Evolutionary conservation across 2,113 vertebrate species (phyloP).

Genomic region (Mugil cephalus): DNA sequence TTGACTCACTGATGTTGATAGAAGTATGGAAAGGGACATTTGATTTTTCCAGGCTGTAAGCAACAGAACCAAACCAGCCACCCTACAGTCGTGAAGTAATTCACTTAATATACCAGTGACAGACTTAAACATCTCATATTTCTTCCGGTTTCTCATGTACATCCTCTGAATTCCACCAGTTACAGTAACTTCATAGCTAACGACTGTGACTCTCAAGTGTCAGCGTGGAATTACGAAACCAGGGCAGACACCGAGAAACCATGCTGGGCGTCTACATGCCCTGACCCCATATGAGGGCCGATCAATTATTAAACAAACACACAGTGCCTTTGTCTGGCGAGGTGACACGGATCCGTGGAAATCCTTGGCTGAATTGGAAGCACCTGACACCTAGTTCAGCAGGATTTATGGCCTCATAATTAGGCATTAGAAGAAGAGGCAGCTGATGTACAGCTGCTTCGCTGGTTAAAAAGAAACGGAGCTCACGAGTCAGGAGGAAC

Average conservation of each 20-base stretch:
- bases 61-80: too few relatives aligned
- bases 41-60: too few relatives aligned
- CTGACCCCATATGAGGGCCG: not conserved
- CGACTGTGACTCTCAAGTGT: slow-evolving; percentile 38
- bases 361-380: slow-evolving; percentile 44
- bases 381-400: slow-evolving; percentile 69
- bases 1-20: not conserved
- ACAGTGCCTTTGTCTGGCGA: slow-evolving; percentile 41
- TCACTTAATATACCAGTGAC: not conserved
- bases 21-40: not conserved
- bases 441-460: slow-evolving; percentile 67
- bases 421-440: slow-evolving; percentile 59
- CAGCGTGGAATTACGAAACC: slow-evolving; percentile 17
- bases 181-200: slow-evolving; percentile 20
- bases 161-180: slow-evolving; percentile 24
- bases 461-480: slow-evolving; percentile 52
- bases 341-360: slow-evolving; percentile 51
- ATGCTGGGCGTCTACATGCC: not conserved
- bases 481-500: slow-evolving; percentile 44
- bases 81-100: slow-evolving; percentile 15
- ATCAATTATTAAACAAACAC: slow-evolving; percentile 55
- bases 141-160: not conserved
- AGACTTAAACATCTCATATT: slow-evolving; percentile 8
- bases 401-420: slow-evolving; percentile 71
- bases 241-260: not conserved